phyloP scores from a whole-genome alignment of 2,797 vertebrate genomes.

The Urocyon cinereoargenteus region DNA sequence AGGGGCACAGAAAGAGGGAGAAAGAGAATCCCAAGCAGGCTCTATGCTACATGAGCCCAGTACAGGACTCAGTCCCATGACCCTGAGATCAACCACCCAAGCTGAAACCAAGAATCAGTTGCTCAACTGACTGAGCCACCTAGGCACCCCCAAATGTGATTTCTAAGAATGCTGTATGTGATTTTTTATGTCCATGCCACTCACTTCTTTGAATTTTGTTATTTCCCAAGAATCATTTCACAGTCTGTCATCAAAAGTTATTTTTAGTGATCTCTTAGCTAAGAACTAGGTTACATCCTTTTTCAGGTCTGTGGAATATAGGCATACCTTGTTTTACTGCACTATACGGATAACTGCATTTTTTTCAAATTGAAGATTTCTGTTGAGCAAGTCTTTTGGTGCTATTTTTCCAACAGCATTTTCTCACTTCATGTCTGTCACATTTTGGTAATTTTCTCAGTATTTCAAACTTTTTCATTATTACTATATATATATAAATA shows the following conservation, averaged over 20 bases:
- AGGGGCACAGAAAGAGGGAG: neutral
- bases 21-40: neutral
- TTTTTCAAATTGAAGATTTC: neutral
- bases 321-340: neutral
- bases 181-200: neutral
- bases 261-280: constrained; percentile 1
- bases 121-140: neutral
- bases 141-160: neutral
- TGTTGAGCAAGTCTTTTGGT: neutral
- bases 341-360: neutral
- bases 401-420: neutral
- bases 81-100: neutral
- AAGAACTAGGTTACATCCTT: neutral
- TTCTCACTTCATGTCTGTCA: neutral
- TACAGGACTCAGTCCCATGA: neutral
- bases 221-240: neutral
- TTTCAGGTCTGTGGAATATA: neutral
- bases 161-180: neutral
- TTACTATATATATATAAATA: too few relatives aligned
- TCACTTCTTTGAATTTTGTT: constrained; percentile 20
- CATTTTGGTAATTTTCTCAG: neutral
- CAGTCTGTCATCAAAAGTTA: constrained; percentile 5
- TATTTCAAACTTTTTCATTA: neutral
- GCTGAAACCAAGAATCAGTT: neutral
- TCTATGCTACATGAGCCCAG: neutral